Evolutionary conservation across 2,113 vertebrate genomes (phyloP), one percentile per base, ranked within the genome.

Genomic region (Marcusenius ussheri): DNA sequence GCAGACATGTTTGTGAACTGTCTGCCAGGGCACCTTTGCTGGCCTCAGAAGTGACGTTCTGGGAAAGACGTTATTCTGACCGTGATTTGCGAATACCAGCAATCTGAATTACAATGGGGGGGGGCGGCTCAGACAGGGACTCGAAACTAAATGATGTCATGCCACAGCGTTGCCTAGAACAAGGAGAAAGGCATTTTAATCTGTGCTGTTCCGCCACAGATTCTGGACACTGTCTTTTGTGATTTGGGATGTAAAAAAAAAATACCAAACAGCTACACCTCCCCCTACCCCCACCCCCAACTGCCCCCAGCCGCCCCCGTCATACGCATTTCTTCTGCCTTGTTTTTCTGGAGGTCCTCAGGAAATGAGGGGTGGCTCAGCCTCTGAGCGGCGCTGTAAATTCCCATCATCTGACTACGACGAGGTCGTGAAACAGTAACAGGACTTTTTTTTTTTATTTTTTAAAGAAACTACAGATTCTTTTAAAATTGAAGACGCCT

Each of bases 21-120:
- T 91, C 92, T 90, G 89, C 92, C 91, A 93, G 92, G 88, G 42
- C 21, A 27, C 62, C 89, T 90, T 83, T 70, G 90, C 1, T 10
- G 24, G 27, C 89, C 89, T 45, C 88, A 88, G 91, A 87, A 91
- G 86, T 89, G 46, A 66, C 21, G 39, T 42, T 42, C 39, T 42
- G 39, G 50, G 42, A 90, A 27, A 51, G 80, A 13, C 24, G 58
- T 58, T 83, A 74, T 51, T 90, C 74, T 21, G 58, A 39, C 83
- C 87, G 70, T 77, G 80, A 87, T 87, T 91, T 90, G 84, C 21
- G 74, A 88, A 91, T 92, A 90, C 92, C 74, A 50, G 83, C 90
- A 10, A 21, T 90, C 90, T 74, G 88, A 84, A 85, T 56, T 80
- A 88, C 88, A 85, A 88, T 66, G 66, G 11, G 83, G 62, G 7